Evolutionary conservation across 1,140 invertebrate species (phyloP).

Genomic region (Dryas iulia): DNA sequence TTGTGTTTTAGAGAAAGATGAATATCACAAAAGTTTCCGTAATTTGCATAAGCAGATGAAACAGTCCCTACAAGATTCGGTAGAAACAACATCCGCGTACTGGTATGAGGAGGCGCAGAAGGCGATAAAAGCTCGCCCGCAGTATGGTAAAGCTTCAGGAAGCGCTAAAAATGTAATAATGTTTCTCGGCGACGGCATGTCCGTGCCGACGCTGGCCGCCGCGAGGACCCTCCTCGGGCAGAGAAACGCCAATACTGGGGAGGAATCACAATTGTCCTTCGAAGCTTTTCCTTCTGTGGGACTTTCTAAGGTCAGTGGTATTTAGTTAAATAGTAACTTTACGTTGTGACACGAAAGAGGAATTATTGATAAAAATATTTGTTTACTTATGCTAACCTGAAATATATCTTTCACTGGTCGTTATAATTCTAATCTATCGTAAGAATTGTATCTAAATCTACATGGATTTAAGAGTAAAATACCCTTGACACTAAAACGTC

Average conservation of each 20-base stretch:
- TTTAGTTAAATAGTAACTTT: not conserved
- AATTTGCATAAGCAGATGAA: not conserved
- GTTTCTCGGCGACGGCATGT: conserved; percentile 90
- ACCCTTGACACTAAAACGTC: no score
- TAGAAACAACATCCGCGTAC: conserved; percentile 34
- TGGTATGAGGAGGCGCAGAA: conserved; percentile 45
- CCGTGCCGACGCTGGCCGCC: conserved; percentile 85
- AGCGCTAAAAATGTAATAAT: conserved; percentile 87
- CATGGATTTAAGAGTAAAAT: no score
- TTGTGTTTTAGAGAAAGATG: conserved; percentile 28
- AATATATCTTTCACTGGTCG: no score
- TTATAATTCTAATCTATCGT: no score
- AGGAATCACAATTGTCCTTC: conserved; percentile 85
- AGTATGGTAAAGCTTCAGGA: conserved; percentile 23
- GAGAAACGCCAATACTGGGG: conserved; percentile 76
- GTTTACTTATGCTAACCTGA: no score
- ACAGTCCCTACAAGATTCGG: not conserved
- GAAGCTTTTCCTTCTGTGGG: conserved; percentile 87
- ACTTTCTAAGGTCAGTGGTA: conserved; percentile 83
- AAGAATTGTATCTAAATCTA: no score
- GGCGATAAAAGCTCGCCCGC: conserved; percentile 23
- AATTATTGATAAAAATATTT: no score
- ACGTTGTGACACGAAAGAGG: no score
- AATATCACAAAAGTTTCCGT: conserved; percentile 35
- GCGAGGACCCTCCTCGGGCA: conserved; percentile 85